Evolutionary conservation across 2,888 invertebrate genomes (phyloP).

Genomic region (Augochlorella aurata): DNA sequence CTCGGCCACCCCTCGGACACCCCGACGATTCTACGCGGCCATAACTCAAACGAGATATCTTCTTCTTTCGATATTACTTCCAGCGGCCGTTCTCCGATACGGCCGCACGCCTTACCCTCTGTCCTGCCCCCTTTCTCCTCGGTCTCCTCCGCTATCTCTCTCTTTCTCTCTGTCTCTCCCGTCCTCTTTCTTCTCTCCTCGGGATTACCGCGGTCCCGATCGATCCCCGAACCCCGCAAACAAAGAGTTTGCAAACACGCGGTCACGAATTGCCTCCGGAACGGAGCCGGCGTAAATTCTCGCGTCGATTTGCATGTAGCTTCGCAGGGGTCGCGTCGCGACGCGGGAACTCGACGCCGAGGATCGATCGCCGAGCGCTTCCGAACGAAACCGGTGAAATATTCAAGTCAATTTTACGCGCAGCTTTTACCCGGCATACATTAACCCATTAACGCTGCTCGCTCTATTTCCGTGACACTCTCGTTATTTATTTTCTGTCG

Average conservation of each 20-base stretch:
- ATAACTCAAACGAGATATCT: constrained; percentile 46
- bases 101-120: background rate
- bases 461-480: constrained; percentile 2
- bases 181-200: background rate
- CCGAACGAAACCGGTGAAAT: constrained; percentile 1
- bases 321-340: background rate
- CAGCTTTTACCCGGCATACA: constrained; percentile 8
- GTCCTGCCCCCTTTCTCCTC: background rate
- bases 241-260: constrained; percentile 27
- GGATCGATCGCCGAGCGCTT: background rate
- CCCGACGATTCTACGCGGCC: constrained; percentile 23
- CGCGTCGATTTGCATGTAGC: constrained; percentile 10
- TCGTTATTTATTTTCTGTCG: constrained; percentile 4
- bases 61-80: constrained; percentile 45
- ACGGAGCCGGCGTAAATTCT: background rate
- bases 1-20: background rate
- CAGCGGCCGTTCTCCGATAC: constrained; percentile 30
- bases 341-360: background rate
- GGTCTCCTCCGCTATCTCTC: background rate
- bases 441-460: constrained; percentile 1
- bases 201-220: constrained; percentile 18
- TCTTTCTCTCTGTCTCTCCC: background rate
- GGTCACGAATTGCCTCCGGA: background rate
- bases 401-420: constrained; percentile 12
- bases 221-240: background rate